Base-by-base conservation (phyloP, 1,140 invertebrate genomes). In the Proctacanthus coquilletti region DNA sequence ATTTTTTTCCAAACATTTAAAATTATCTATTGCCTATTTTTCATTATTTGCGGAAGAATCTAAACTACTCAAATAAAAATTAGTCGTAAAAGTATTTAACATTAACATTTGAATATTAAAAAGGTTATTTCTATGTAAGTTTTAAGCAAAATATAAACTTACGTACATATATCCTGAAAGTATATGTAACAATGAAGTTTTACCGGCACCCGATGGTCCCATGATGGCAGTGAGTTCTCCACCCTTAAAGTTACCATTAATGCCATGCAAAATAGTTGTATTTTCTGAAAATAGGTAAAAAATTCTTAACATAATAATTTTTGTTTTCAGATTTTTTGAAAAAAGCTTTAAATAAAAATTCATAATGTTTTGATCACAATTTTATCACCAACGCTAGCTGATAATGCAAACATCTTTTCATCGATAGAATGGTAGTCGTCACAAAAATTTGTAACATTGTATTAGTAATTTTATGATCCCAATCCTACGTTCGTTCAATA, bases 161-260 rank as follows among this genome's bases (percentile, higher is more conserved):
- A 68, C 68, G 69, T 62, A 79, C 77, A 65, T 72, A 48, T 79
- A 84, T 40, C 80, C 80, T 5, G 80, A 73, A 21, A 84, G 58
- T 42, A 84, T 75, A 47, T 85, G 79, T 42, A 84, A 67, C 14
- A 84, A 61, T 0, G 84, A 84, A 11, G 80, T 84, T 60, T 91
- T 91, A 11, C 85, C 86, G 15, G 84, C 84, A 9, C 86, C 86
- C 0, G 82, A 87, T 0, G 84, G 84, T 5, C 87, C 81, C 52
- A 84, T 69, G 31, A 84, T 76, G 6, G 72, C 77, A 1, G 76
- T 78, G 6, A 84, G 40, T 62, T 69, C 66, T 3, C 66, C 64
- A 0, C 67, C 60, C 18, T 59, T 50, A 36, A 75, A 72, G 27
- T 62, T 51, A 2, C 72, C 72, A 20, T 60, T 63, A 0, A 70